Base-by-base conservation (phyloP, 53 echinoderm and acorn worm genomes). In the Patiria pectinifera region DNA sequence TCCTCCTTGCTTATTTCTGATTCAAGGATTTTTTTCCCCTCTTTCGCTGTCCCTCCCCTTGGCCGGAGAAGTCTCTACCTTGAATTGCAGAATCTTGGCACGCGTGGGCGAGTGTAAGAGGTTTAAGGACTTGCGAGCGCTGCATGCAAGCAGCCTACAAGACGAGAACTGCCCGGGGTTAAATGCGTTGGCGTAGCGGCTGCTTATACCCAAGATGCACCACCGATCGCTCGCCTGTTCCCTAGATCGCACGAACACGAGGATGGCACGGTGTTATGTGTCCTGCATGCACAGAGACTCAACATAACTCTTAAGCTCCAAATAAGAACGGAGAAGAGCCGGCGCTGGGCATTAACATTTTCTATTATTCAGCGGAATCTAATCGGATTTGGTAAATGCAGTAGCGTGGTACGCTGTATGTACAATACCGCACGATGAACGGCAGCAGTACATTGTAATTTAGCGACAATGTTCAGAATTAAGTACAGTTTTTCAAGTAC, bases 121-220 rank as follows among this genome's bases (percentile, higher is more conserved):
- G 84, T 11, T 63, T 43, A 84, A 79, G n/a, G 45, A 62, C 22
- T 60, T 14, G 12, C 62, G 62, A 62, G 66, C 63, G 23, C 22
- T 66, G 66, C 13, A 84, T 63, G 26, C 80, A 79, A 45, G 84
- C 66, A 15, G 66, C n/a, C 80, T 2, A 58, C 60, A 43, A 43
- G 46, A 80, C 7, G 45, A 62, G 19, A 63, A 89, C 43, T 45
- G 61, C 89, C 72, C 77, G 61, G 69, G 89, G 89, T 89, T 66
- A 89, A 89, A 79, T 80, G 89, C 89, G 89, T 89, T 89, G 89
- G 89, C 89, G 89, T 62, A 66, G 35, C 84, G 35, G 84, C 16
- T 44, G 66, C 44, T 18, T 9, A 74, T 4, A n/a, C n/a, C n/a
- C 74, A 23, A 74, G 74, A n/a, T n/a, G 74, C 74, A 74, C 74